Evolutionary conservation across 2,113 vertebrate genomes (phyloP).

Genomic region (Aleadryas rufinucha): DNA sequence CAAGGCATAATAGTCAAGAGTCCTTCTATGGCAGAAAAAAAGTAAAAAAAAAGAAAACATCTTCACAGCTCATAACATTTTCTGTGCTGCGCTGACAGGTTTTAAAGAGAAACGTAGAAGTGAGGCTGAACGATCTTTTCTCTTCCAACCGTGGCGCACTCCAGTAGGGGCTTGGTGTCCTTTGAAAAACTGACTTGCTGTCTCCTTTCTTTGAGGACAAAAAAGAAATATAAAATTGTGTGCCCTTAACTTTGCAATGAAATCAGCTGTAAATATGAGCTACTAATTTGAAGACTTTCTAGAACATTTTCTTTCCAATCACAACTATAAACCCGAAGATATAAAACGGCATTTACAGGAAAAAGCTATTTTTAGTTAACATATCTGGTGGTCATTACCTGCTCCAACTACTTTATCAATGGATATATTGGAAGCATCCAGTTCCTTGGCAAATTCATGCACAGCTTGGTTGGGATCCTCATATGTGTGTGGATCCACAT

Average conservation of each 20-base stretch:
- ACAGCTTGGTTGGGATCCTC: conserved; percentile 96
- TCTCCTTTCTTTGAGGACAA: neutral
- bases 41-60: neutral
- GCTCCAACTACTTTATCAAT: conserved; percentile 98
- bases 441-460: conserved; percentile 95
- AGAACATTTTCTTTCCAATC: neutral
- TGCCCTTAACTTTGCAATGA: neutral
- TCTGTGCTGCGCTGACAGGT: neutral
- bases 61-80: neutral
- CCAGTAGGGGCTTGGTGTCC: neutral
- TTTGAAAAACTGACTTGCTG: neutral
- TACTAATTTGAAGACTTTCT: neutral
- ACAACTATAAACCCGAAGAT: neutral
- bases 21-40: neutral
- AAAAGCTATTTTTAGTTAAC: neutral
- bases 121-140: neutral
- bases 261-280: neutral
- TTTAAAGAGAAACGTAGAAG: neutral
- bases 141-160: neutral
- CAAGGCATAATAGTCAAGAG: neutral
- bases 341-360: neutral
- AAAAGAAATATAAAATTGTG: neutral
- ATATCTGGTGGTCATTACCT: conserved; percentile 70
- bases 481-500: conserved; percentile 95
- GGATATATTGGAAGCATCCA: conserved; percentile 91